Percentiles rank a stretch among this genome's conserved stretches.
phyloP scores from a whole-genome alignment of 2,888 invertebrate species.

The Dolichopus griseipennis region DNA sequence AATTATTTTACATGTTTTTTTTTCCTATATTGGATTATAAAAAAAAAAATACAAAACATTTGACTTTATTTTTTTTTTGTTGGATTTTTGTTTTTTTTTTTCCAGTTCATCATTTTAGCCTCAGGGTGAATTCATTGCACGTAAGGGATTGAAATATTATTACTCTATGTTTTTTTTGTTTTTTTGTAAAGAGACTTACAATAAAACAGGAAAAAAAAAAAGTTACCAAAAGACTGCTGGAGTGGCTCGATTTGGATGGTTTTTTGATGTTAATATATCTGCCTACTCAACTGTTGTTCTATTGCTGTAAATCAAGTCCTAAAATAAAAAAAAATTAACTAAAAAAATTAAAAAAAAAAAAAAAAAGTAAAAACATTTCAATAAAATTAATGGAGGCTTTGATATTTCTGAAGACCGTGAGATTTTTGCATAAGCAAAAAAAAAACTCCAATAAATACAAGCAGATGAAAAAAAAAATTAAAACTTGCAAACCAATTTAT shows the following conservation, averaged over 20 bases:
- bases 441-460: too few species aligned
- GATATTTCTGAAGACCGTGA: not conserved
- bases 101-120: not conserved
- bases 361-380: not conserved
- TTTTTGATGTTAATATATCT: slow-evolving; percentile 2
- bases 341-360: not conserved
- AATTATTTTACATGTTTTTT: too few species aligned
- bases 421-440: not conserved
- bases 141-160: slow-evolving; percentile 13
- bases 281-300: not conserved
- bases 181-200: too few species aligned
- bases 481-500: too few species aligned
- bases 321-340: not conserved
- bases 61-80: too few species aligned
- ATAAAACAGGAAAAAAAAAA: too few species aligned
- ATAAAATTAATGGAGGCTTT: slow-evolving; percentile 1
- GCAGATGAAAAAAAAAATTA: too few species aligned
- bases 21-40: too few species aligned
- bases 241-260: slow-evolving; percentile 8
- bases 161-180: slow-evolving; percentile 8
- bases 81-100: not conserved
- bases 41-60: too few species aligned
- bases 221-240: not conserved
- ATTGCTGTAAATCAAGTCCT: not conserved
- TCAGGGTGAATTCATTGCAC: not conserved